Base-by-base conservation (phyloP, 2,113 vertebrate genomes). In the Felis catus region DNA sequence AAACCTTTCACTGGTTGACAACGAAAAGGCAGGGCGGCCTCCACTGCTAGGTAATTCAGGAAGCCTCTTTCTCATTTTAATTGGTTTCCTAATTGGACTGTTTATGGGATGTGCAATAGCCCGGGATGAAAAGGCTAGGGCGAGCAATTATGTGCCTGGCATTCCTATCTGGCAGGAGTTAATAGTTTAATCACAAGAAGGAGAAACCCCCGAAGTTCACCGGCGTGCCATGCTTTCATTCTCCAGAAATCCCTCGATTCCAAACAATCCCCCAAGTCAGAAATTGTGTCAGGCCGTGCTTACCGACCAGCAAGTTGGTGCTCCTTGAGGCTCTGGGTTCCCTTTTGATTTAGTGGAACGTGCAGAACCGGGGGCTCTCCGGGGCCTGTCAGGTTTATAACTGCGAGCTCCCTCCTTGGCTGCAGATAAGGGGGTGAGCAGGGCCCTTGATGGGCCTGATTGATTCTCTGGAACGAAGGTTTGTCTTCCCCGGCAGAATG, bases 41-140 rank as follows among this genome's bases (percentile, higher is more conserved):
- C 98, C 97, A 99, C 98, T 98, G 98, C 98, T 98, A 98, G 98
- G 98, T 98, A 99, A 99, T 99, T 99, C 99, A 98, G 97, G 98
- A 99, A 99, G 98, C 98, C 98, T 98, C 99, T 98, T 99, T 99
- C 99, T 99, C 99, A 98, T 99, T 99, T 99, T 99, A 99, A 99
- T 99, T 99, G 99, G 99, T 99, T 99, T 99, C 99, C 99, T 99
- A 99, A 99, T 99, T 99, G 99, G 99, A 98, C 99, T 99, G 99
- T 99, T 99, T 99, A 99, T 99, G 99, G 99, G 99, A 98, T 99
- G 99, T 99, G 99, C 98, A 99, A 99, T 98, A 98, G 99, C 99
- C 99, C 95, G 98, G 99, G 99, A 99, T 99, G 99, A 99, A 99
- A 99, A 99, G 99, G 99, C 99, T 98, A 97, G 98, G 98, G 98